Percentiles rank a stretch among this genome's conserved stretches.
phyloP scores from a whole-genome alignment of 2,797 vertebrate genomes.

The Hylomyscus alleni region DNA sequence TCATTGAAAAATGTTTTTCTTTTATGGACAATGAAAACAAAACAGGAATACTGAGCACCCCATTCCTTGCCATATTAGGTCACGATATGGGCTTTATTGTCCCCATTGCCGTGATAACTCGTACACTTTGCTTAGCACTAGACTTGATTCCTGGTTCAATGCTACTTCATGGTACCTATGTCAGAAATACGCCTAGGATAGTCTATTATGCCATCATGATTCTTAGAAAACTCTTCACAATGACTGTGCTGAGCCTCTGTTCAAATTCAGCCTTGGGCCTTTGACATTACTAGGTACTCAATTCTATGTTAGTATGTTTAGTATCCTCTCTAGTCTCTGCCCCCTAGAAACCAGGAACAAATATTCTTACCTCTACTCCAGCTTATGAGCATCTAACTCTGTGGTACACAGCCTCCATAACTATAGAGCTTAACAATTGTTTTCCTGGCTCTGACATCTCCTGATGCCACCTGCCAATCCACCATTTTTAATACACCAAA shows the following conservation, averaged over 20 bases:
- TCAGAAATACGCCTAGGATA: not conserved
- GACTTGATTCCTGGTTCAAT: not conserved
- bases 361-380: not conserved
- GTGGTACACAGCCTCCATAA: not conserved
- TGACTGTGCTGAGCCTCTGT: not conserved
- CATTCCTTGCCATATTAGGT: not conserved
- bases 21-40: conserved; percentile 26
- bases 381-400: not conserved
- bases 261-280: not conserved
- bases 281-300: not conserved
- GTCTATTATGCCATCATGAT: not conserved
- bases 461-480: not conserved
- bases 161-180: not conserved
- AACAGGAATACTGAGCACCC: not conserved
- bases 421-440: not conserved
- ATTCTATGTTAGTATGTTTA: not conserved
- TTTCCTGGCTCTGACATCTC: not conserved
- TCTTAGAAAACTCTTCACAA: not conserved
- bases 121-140: not conserved
- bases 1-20: not conserved
- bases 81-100: too few relatives aligned
- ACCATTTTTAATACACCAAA: not conserved
- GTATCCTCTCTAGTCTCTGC: not conserved
- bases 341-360: not conserved
- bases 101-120: not conserved